Evolutionary conservation across 2,113 vertebrate genomes (phyloP), one percentile per base, ranked within the genome.

Genomic region (Meriones unguiculatus): DNA sequence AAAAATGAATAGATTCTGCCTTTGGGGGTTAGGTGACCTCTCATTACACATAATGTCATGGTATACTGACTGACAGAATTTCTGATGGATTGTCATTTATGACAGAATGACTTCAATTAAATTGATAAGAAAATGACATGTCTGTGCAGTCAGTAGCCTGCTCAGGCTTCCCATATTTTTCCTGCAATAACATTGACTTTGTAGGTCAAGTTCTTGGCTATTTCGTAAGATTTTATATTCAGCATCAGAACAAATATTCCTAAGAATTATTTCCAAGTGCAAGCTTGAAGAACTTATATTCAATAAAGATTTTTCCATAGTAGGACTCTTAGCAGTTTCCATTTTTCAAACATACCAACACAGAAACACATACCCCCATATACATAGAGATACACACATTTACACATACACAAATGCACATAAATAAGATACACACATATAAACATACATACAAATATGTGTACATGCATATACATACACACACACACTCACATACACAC

Each of bases 41-140:
- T 98, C 97, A 97, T 98, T 98, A 98, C 95, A 96, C 94, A 96
- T 97, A 96, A 98, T 98, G 98, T 97, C 88, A 98, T 97, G 97
- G 97, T 96, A 98, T 97, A 96, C 84, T 97, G 98, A 98, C 98
- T 96, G 97, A 97, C 97, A 96, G 98, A 97, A 96, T 96, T 97
- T 96, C 97, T 98, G 97, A 98, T 93, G 96, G 97, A 94, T 92
- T 98, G 98, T 98, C 98, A 97, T 97, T 97, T 97, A 97, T 89
- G 98, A 97, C 98, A 98, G 98, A 97, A 97, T 67, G 96, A 98
- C 97, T 98, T 98, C 98, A 98, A 97, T 98, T 98, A 98, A 96
- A 89, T 91, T 98, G 98, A 98, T 98, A 98, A 89, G 67, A 93
- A 97, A 96, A 98, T 95, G 97, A 97, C 98, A 98, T 97, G 96